Base-by-base conservation (phyloP, 2,888 invertebrate genomes). In the Mythimna ferrago region DNA sequence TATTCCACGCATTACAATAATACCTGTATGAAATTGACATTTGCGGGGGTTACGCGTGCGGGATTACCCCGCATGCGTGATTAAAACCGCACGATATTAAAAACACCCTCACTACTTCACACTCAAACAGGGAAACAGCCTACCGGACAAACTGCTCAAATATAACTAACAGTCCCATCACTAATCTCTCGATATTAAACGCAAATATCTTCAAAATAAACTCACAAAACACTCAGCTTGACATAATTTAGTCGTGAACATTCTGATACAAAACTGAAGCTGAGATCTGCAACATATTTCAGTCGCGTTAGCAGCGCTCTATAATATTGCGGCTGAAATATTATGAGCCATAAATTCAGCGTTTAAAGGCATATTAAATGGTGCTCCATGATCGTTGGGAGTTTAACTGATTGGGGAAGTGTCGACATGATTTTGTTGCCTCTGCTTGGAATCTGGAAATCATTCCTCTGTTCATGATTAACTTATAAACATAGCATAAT, bases 321-420 rank as follows among this genome's bases (percentile, higher is more conserved):
- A 68, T 80, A 80, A 80, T 81, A 80, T 68, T 48, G 53, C 60
- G 51, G 41, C 26, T 83, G 83, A 75, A 70, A 68, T 75, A 81
- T 81, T 75, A 71, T 65, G 56, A 66, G 76, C 56, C n/a, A 68
- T 83, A 80, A 81, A 83, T 76, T 80, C 7, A 54, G 11, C 57
- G 66, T 82, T 80, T 82, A 73, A 80, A 82, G 63, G 66, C 41
- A 68, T 82, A 80, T 80, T 83, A 79, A 80, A 79, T 69, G 80
- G 54, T 60, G 48, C 48, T 66, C 80, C 66, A 44, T 62, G 53
- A 75, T 81, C 61, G 65, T 70, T 56, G 60, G 60, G n/a, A 60
- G 57, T 62, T 44, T 48, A 62, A 69, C 53, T 71, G 78, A 81
- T 78, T 63, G 38, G 11, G 26, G 6, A 11, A 35, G 11, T 61